Evolutionary conservation across 2,113 vertebrate species (phyloP), one percentile per base, ranked within the genome.

Genomic region (Cinclus mexicanus): DNA sequence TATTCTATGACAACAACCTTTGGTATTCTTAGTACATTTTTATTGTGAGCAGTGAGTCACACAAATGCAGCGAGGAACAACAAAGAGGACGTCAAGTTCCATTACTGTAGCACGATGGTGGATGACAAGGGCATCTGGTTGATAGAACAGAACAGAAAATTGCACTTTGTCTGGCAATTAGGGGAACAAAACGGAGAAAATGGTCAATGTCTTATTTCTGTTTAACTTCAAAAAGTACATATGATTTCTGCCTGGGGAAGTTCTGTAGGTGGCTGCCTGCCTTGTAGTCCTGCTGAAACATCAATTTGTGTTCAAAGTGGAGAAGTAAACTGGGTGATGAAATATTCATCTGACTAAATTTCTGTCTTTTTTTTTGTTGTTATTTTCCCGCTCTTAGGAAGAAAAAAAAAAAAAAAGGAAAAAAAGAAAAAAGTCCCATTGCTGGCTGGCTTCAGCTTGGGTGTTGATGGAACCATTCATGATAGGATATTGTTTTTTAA

Each of bases 161-260:
- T 95, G 90, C 94, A 96, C 95, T 96, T 96, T 93, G 94, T 91
- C 91, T 96, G 75, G 83, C 95, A 96, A 95, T 96, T 97, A 95
- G 84, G 61, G 69, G 75, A 94, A 90, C 85, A 95, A 96, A 92
- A 91, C 0, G 8, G 53, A 26, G 87, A 91, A 89, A 94, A 92
- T 72, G 23, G 67, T 82, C 80, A 83, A 77, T 83, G 79, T 89
- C 63, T 68, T 87, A 79, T 93, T 94, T 94, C 86, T 92, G 63
- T 87, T 92, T 85, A 74, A 80, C 92, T 95, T 94, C 35, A 92
- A 78, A 75, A 95, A 72, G 57, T 72, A 92, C 74, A 42, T 93
- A 41, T 64, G 72, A 80, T 91, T 96, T 95, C 91, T 83, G 56
- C 82, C 76, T 91, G 81, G 65, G 70, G 63, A 92, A 79, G 60